These are phyloP conservation scores for Tapirus indicus DNA, from an alignment of 2,797 vertebrate genomes.

Conservation along the genomic window DNA sequence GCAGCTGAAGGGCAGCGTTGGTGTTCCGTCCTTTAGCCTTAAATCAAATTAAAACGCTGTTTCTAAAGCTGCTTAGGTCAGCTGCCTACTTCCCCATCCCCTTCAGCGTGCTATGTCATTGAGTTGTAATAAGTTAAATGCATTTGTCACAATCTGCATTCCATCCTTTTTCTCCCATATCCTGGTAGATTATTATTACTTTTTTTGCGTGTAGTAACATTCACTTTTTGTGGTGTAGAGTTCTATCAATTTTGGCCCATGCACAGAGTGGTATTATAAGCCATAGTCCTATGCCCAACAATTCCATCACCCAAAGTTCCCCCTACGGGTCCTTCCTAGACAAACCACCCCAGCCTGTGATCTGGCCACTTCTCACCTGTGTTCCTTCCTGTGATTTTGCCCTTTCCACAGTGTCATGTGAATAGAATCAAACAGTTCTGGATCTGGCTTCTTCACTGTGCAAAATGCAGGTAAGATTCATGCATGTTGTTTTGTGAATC, in stretches of 20 bases:
- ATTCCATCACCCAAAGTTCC: neutral
- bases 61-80: neutral
- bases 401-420: neutral
- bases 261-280: neutral
- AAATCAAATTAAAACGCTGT: neutral
- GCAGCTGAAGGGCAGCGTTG: neutral
- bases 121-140: neutral
- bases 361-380: neutral
- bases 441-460: neutral
- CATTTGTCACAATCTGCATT: neutral
- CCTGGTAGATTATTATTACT: neutral
- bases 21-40: neutral
- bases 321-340: neutral
- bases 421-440: slow-evolving; percentile 17
- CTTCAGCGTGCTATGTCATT: neutral
- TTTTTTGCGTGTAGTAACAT: neutral
- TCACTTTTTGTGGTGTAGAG: slow-evolving; percentile 7
- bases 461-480: neutral
- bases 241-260: neutral
- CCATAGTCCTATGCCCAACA: neutral
- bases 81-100: neutral
- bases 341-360: neutral
- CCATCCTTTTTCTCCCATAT: neutral
- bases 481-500: neutral
- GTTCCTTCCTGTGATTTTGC: neutral